Evolutionary conservation across 2,113 vertebrate species (phyloP), one percentile per base, ranked within the genome.

Genomic region (Formicarius rufipectus): DNA sequence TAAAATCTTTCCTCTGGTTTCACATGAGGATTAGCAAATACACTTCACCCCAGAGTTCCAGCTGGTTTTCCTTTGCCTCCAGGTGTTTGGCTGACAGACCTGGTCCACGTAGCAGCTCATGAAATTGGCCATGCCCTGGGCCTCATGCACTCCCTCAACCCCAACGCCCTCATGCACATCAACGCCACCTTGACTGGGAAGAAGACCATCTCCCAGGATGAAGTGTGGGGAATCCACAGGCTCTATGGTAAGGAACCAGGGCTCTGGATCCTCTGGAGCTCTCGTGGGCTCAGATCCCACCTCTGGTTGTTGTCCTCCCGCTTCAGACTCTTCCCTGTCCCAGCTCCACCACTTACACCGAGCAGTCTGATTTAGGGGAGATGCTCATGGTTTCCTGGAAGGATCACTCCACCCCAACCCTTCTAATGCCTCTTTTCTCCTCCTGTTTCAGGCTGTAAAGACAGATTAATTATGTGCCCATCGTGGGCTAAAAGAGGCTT

Each of bases 31-130:
- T n/a, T 22, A 22, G 40, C 22, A 33, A 37, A 19, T 2, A 16
- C 31, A 8, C 20, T 22, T 63, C 8, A 17, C 18, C 7, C 2
- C 60, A 0, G 28, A 4, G 2, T 2, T 3, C 9, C 82, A 45
- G 35, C n/a, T 30, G 49, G 0, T 74, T 44, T 28, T 52, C 49
- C 8, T 1, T 15, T 35, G 20, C 19, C 47, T 28, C 12, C 97
- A 99, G 99, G 98, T 4, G 99, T 99, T 10, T 99, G 99, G 99
- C 98, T 99, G 27, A 99, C 99, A 0, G 99, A 99, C 94, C 98
- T 99, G 80, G 99, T 99, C 17, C 99, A 99, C 0, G 98, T 99
- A 42, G 99, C 99, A 0, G 99, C 99, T 42, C 99, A 99, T 3
- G 99, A 99, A 96, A 99, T 99, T 0, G 99, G 99, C 12, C 99